A percentile compares a stretch with the other conserved stretches of the same genome.
These are phyloP conservation scores for Nephotettix cincticeps DNA, from an alignment of 1,140 invertebrate species.

Conservation along the genomic window DNA sequence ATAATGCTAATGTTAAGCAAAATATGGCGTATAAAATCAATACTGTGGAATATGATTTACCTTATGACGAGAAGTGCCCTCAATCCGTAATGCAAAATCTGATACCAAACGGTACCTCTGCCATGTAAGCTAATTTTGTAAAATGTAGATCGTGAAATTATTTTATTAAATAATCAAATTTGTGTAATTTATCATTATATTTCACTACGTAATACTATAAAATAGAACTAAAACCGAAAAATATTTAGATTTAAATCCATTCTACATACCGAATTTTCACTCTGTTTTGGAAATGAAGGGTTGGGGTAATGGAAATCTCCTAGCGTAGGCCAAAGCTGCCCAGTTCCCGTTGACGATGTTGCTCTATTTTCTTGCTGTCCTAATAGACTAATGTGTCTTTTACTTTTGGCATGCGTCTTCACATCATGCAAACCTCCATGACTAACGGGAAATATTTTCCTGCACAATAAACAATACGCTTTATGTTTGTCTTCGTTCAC, in stretches of 20 bases:
- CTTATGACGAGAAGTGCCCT: slow-evolving; percentile 17
- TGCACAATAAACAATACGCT: slow-evolving; percentile 45
- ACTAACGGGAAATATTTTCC: slow-evolving; percentile 44
- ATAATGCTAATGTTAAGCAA: not conserved
- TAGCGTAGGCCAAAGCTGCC: slow-evolving; percentile 29
- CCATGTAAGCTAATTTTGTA: slow-evolving; percentile 21
- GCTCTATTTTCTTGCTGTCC: slow-evolving; percentile 34
- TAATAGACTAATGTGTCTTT: slow-evolving; percentile 43
- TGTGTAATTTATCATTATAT: too few species aligned
- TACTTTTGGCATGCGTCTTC: slow-evolving; percentile 45
- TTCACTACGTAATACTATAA: not conserved
- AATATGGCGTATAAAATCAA: slow-evolving; percentile 11
- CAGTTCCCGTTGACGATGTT: slow-evolving; percentile 12
- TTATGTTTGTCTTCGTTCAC: slow-evolving; percentile 44
- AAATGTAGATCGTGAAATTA: slow-evolving; percentile 11
- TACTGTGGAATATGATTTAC: slow-evolving; percentile 9
- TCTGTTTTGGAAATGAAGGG: slow-evolving; percentile 25
- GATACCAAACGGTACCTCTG: slow-evolving; percentile 16
- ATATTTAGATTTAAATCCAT: not conserved
- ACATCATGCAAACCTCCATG: slow-evolving; percentile 46
- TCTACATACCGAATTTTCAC: slow-evolving; percentile 6
- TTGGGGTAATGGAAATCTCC: slow-evolving; percentile 28
- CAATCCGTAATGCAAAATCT: slow-evolving; percentile 17
- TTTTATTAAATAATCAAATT: too few species aligned
- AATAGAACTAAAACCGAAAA: not conserved